phyloP scores from a whole-genome alignment of 2,797 vertebrate genomes.

The Phrynocephalus forsythii region DNA sequence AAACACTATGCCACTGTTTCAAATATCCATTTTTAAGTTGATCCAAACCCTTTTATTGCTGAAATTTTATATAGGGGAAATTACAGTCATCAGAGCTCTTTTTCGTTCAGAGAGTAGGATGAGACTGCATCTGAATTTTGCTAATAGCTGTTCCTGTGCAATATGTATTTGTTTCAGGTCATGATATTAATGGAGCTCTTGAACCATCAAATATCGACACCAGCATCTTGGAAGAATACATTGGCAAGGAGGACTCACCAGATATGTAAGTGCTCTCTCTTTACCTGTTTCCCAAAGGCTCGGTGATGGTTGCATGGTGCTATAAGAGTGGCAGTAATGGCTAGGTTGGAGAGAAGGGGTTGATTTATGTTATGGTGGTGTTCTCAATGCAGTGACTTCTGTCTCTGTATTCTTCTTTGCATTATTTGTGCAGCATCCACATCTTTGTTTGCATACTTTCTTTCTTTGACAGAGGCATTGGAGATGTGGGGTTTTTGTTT shows the following conservation, averaged over 20 bases:
- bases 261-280: constrained; percentile 90
- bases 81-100: constrained; percentile 6
- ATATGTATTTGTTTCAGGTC: constrained; percentile 81
- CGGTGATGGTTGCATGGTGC: background rate
- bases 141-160: background rate
- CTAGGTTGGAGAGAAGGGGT: background rate
- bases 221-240: constrained; percentile 99
- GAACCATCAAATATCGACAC: constrained; percentile 98
- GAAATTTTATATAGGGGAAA: constrained; percentile 6
- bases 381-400: background rate
- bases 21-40: constrained; percentile 14
- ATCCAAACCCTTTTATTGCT: background rate
- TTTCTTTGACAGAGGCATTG: fast-evolving
- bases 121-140: background rate
- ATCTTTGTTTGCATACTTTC: background rate
- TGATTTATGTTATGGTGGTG: background rate
- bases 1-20: constrained; percentile 8
- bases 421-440: constrained; percentile 9
- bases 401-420: background rate
- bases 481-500: background rate
- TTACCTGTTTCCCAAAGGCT: background rate
- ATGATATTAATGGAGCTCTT: constrained; percentile 98
- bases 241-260: constrained; percentile 97
- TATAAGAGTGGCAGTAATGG: fast-evolving
- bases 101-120: background rate